A percentile compares a stretch with the other conserved stretches of the same genome.
These are phyloP conservation scores for Liparis tanakae DNA, from an alignment of 2,797 vertebrate genomes.

Conservation along the genomic window DNA sequence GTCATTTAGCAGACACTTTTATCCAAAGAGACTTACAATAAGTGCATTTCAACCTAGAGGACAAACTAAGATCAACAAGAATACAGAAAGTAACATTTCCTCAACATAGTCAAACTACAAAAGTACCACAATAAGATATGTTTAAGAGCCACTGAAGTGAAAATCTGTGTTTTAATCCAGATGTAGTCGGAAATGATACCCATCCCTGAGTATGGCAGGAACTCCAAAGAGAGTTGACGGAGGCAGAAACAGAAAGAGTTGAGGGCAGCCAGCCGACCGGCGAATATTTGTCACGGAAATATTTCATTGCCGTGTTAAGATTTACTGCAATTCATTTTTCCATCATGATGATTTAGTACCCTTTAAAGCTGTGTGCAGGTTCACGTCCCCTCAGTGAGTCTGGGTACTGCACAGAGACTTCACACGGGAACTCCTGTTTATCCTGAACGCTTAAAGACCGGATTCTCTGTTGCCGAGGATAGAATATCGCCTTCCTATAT, in stretches of 20 bases:
- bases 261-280: neutral
- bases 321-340: neutral
- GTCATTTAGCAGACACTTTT: too few species aligned
- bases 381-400: neutral
- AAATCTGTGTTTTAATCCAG: too few species aligned
- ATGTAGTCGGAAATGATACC: too few species aligned
- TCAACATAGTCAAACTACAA: too few species aligned
- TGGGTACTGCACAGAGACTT: neutral
- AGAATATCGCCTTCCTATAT: constrained; percentile 1
- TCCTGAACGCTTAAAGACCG: neutral
- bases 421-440: neutral
- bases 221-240: neutral
- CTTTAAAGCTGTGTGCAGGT: neutral
- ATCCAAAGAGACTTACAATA: too few species aligned
- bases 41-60: too few species aligned
- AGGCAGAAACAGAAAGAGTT: constrained; percentile 5
- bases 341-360: neutral
- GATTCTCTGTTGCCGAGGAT: neutral
- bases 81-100: too few species aligned
- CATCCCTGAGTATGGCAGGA: too few species aligned
- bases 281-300: constrained; percentile 7
- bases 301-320: neutral
- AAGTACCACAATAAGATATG: too few species aligned
- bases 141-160: too few species aligned
- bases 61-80: too few species aligned